Evolutionary conservation across 1,140 invertebrate species (phyloP), one percentile per base, ranked within the genome.

Genomic region (Hycleus phaleratus): DNA sequence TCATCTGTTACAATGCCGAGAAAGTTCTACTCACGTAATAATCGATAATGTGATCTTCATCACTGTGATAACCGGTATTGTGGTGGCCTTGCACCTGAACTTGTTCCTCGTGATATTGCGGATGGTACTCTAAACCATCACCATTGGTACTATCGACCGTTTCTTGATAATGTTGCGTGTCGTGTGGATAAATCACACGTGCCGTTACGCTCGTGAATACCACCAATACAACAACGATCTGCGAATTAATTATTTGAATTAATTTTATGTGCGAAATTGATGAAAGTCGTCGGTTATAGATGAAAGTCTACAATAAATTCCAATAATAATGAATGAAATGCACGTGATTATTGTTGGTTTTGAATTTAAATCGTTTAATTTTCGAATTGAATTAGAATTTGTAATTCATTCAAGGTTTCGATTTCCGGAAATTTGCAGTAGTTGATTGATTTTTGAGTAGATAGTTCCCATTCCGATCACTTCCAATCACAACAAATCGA

Each of bases 11-110:
- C 44, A 12, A 25, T 39, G 6, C 10, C 40, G 9, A 6, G 11
- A 42, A n/a, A n/a, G 9, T 42, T 75, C 54, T 6, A 80, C 62
- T 70, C 54, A 74, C 72, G 64, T 74, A 74, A 62, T 74, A 74
- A 47, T 74, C 72, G 8, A 74, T 72, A 61, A 72, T 71, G 26
- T 73, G 70, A 46, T 74, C 72, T 12, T 72, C 70, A 10, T 26
- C 45, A 10, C 7, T 7, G 18, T 46, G 9, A 46, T 46, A 46
- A 10, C 45, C 45, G 7, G 40, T 5, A 11, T 42, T 42, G 9
- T 11, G 45, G 3, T 46, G 45, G 7, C 4, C 45, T 10, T 11
- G 45, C 26, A n/a, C 10, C 4, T 25, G 45, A 25, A 5, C n/a
- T 24, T 46, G 45, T 12, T 26, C n/a, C 4, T 12, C 45, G 12